Evolutionary conservation across 2,113 vertebrate genomes (phyloP), one percentile per base, ranked within the genome.

Genomic region (Hipposideros armiger): DNA sequence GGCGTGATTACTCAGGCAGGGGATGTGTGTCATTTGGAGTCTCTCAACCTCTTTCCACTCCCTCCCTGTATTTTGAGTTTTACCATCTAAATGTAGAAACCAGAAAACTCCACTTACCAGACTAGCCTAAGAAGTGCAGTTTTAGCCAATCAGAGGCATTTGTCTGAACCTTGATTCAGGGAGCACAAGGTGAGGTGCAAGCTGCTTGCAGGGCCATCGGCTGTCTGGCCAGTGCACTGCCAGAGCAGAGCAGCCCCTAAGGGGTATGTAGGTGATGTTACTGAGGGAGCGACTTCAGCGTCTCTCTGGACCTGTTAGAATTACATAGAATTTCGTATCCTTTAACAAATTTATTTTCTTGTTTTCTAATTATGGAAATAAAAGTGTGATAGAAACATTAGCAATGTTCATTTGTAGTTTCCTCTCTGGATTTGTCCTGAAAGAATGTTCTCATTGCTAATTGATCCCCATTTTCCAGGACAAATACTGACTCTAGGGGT

Each of bases 131-230:
- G 69, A 74, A 70, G 15, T 16, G 0, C 9, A 64, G 4, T 1
- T 36, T 54, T 14, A 70, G 3, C 2, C 82, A 28, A 20, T 40
- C 5, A 11, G 40, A 67, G 5, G 16, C 3, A 3, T 14, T 66
- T 78, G 30, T 56, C n/a, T 45, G 14, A 74, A 32, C 3, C 24
- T 28, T 45, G 22, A 45, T 28, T 78, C 2, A 45, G 45, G 30
- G 32, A 70, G 17, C 7, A 24, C 3, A 52, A 69, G 0, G 5
- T 9, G 10, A 94, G 20, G 67, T 47, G 6, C 5, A 64, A 47
- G 3, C 3, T 17, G 17, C 7, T 3, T 3, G 11, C 7, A 74
- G 22, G 11, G 11, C 2, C 26, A 11, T 20, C 7, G 1, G 0
- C 22, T 3, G 50, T 73, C 7, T 5, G 3, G 0, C 7, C 26